A percentile compares a stretch with the other conserved stretches of the same genome.
Conservation (phyloP, 2,113 vertebrate species). For the Istiophorus platypterus region DNA sequence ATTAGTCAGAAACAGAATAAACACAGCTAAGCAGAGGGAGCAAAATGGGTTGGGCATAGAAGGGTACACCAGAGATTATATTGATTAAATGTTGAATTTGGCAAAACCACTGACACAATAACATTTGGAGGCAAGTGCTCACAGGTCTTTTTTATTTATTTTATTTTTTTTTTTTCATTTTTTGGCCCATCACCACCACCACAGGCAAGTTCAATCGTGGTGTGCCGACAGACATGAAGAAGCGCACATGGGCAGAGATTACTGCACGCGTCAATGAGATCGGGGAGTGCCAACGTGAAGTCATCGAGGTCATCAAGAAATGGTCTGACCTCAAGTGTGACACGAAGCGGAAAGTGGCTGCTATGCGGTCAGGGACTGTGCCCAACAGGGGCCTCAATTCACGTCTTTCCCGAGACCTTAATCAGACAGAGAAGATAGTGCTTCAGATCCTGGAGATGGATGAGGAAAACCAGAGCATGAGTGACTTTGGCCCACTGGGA, state of each 20-base stretch:
- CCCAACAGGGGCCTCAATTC: conserved; percentile 68
- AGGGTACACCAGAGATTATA: background rate
- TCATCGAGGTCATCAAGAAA: conserved; percentile 87
- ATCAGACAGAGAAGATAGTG: conserved; percentile 82
- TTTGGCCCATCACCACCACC: no score
- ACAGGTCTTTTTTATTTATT: background rate
- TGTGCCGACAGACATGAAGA: conserved; percentile 81
- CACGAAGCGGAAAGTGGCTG: conserved; percentile 84
- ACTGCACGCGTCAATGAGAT: conserved; percentile 86
- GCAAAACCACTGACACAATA: background rate
- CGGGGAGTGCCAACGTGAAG: conserved; percentile 85
- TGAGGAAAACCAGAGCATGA: conserved; percentile 56
- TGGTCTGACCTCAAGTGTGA: conserved; percentile 88
- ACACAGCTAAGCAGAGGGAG: background rate
- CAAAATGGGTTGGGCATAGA: background rate
- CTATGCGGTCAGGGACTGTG: conserved; percentile 75
- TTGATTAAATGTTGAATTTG: background rate
- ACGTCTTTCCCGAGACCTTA: conserved; percentile 80
- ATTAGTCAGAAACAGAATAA: background rate
- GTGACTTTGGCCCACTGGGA: conserved; percentile 71
- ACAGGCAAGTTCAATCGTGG: conserved; percentile 85
- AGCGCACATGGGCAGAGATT: conserved; percentile 85
- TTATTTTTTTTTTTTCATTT: no score
- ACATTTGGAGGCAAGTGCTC: background rate
- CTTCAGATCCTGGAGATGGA: conserved; percentile 85